Conservation (phyloP, 2,113 vertebrate species). For the Petrocephalus zakoni region DNA sequence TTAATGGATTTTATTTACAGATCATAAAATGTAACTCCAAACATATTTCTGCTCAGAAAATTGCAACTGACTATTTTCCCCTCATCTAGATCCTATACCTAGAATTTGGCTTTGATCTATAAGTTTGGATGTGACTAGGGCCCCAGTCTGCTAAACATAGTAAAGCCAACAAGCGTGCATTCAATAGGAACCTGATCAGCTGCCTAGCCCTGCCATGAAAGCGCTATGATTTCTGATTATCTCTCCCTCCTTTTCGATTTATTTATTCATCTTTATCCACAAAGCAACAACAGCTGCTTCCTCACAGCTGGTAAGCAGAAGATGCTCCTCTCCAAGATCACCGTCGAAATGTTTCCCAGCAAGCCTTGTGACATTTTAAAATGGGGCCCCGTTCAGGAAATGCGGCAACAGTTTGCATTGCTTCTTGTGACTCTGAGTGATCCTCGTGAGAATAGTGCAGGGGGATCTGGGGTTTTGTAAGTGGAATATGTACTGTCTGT, state of each 20-base stretch:
- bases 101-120: slow-evolving; percentile 2
- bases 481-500: neutral
- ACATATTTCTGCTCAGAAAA: neutral
- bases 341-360: neutral
- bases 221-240: slow-evolving; percentile 16
- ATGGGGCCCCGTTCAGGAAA: neutral
- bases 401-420: slow-evolving; percentile 13
- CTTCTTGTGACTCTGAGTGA: neutral
- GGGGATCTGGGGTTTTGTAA: neutral
- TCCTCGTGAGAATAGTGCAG: neutral
- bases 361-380: neutral
- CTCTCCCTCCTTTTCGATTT: neutral
- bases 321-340: neutral
- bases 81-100: neutral
- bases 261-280: slow-evolving; percentile 23
- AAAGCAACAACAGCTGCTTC: slow-evolving; percentile 16
- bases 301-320: slow-evolving; percentile 2
- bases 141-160: neutral
- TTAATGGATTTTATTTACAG: neutral
- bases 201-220: neutral
- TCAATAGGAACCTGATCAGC: slow-evolving; percentile 10
- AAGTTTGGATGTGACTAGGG: slow-evolving; percentile 7
- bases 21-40: neutral
- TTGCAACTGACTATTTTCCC: slow-evolving; percentile 1
- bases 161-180: neutral